Base-by-base conservation (phyloP, 2,888 invertebrate species). In the Atrina japonica region DNA sequence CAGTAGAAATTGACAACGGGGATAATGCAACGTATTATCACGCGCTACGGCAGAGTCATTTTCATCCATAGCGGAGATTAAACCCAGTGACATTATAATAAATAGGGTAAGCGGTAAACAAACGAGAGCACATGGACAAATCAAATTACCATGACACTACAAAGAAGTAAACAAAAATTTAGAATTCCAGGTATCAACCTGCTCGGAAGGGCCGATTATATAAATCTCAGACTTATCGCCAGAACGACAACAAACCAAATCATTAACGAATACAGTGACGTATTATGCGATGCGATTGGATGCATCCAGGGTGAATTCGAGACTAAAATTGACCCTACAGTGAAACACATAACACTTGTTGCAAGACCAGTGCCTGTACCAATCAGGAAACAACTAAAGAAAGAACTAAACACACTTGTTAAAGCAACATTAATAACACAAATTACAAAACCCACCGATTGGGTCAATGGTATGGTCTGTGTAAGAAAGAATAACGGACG, bases 401-500 rank as follows among this genome's bases (percentile, higher is more conserved):
- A 30, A 14, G 69, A 73, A n/a, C 35, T 73, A 14, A 63, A 69
- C 43, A 63, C 55, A 25, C 29, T 69, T 2, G 41, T 43, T n/a
- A 18, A 43, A 16, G 35, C 49, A 23, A 56, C 30, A 14, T 49
- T 63, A 1, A 69, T 69, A 29, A 61, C 11, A 55, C 68, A 16
- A 21, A 40, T 61, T 2, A 63, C 53, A 58, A 27, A 64, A 47
- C 49, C 64, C 1, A 69, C 56, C 2, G 7, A 59, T 18, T 73
- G 64, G 70, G 66, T 73, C 0, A 73, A 61, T 47, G 68, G 68
- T 47, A 53, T 73, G 68, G 73, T 73, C 0, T 64, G 61, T 21
- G 50, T 49, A 14, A 25, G 60, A n/a, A 61, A 61, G 27, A 52
- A 64, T 21, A 64, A 64, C 27, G 64, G 52, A 9, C 52, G 53